Conservation (phyloP, 2,113 vertebrate species). For the Brachirus orientalis region DNA sequence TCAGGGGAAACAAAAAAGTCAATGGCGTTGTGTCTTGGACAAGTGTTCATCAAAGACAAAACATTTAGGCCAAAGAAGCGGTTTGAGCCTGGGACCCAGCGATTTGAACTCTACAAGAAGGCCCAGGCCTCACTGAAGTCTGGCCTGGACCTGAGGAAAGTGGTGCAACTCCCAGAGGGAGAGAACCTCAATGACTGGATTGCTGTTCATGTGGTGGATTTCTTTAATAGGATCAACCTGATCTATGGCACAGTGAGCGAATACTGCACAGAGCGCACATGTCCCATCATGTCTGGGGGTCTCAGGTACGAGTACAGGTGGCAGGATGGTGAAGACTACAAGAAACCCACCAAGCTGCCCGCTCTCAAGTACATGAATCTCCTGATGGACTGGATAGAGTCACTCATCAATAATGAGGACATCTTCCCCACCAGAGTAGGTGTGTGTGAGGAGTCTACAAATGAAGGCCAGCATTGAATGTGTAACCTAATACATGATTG, state of each 20-base stretch:
- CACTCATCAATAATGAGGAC: conserved; percentile 94
- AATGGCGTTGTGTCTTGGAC: conserved; percentile 96
- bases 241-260: conserved; percentile 98
- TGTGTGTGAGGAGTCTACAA: conserved; percentile 80
- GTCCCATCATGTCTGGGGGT: conserved; percentile 95
- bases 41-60: conserved; percentile 98
- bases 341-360: conserved; percentile 92
- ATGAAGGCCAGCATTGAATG: conserved; percentile 26
- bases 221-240: conserved; percentile 98
- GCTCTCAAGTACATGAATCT: conserved; percentile 95
- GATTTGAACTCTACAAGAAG: conserved; percentile 96
- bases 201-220: conserved; percentile 96
- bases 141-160: conserved; percentile 91
- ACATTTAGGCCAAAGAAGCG: conserved; percentile 94
- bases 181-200: conserved; percentile 96
- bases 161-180: conserved; percentile 91
- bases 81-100: conserved; percentile 94
- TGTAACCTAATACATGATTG: conserved; percentile 18
- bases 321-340: conserved; percentile 93
- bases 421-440: conserved; percentile 97
- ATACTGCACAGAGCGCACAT: conserved; percentile 90
- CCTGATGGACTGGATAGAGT: conserved; percentile 98
- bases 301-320: conserved; percentile 96
- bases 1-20: conserved; percentile 41
- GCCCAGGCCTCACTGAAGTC: conserved; percentile 97